Percentiles rank a stretch among this genome's conserved stretches.
Conservation (phyloP, 30 jellyfish, hydroid and myxozoan species). For the Hydra vulgaris region DNA sequence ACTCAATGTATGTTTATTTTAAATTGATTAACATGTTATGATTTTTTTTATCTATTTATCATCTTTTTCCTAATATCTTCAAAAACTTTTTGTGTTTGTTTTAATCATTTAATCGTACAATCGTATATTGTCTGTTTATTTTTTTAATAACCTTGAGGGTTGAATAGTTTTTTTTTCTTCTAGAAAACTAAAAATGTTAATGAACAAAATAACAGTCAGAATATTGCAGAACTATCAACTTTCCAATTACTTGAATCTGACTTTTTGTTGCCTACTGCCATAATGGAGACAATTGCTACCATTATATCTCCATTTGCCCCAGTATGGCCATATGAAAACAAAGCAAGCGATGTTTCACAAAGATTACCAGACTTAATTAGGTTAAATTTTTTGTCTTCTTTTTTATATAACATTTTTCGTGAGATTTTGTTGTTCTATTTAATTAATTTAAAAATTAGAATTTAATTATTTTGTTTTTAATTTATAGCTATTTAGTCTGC, state of each 20-base stretch:
- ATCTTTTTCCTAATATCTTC: not conserved
- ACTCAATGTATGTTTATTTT: constrained; percentile 30
- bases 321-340: constrained; percentile 19
- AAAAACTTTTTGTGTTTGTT: not conserved
- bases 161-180: too few relatives aligned
- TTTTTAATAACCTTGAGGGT: too few relatives aligned
- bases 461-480: not conserved
- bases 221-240: not conserved
- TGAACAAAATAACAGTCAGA: not conserved
- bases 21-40: not conserved
- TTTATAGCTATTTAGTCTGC: constrained; percentile 60
- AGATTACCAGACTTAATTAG: constrained; percentile 19
- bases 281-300: constrained; percentile 10
- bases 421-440: not conserved
- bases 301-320: constrained; percentile 15
- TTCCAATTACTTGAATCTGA: not conserved
- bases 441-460: not conserved
- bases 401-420: not conserved
- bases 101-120: too few relatives aligned
- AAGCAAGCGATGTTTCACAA: not conserved
- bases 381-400: not conserved
- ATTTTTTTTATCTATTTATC: not conserved
- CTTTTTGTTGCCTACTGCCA: not conserved
- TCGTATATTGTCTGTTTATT: too few relatives aligned
- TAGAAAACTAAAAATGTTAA: not conserved